phyloP scores from a whole-genome alignment of 2,888 invertebrate genomes.

The Poecilobothrus nobilitatus region DNA sequence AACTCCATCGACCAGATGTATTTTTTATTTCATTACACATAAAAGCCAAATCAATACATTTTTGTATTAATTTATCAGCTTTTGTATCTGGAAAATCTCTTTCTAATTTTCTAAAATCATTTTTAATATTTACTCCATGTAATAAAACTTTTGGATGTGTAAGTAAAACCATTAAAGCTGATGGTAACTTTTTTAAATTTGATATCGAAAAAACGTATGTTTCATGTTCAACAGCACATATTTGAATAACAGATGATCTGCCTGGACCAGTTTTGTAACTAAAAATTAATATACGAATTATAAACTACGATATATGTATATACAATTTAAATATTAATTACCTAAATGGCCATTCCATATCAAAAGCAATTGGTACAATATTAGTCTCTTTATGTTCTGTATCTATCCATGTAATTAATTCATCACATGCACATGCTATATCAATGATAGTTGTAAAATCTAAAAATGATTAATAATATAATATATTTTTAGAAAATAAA shows the following conservation, averaged over 20 bases:
- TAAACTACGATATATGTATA: too few relatives aligned
- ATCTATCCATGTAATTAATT: neutral
- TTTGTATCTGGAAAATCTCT: constrained; percentile 53
- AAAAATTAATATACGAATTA: neutral
- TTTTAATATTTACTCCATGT: constrained; percentile 56
- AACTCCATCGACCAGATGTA: constrained; percentile 51
- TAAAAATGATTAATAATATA: neutral
- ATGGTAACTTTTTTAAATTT: constrained; percentile 49
- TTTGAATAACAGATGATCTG: constrained; percentile 54
- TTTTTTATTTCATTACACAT: constrained; percentile 50
- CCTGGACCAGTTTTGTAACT: constrained; percentile 50
- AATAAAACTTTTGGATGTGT: constrained; percentile 51
- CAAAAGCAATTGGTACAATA: constrained; percentile 52
- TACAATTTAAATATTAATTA: too few relatives aligned
- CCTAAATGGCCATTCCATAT: constrained; percentile 59
- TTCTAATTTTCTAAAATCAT: constrained; percentile 54
- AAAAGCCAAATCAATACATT: constrained; percentile 52
- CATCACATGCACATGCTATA: neutral
- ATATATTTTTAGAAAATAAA: neutral
- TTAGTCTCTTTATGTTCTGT: constrained; percentile 22
- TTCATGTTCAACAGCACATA: constrained; percentile 48
- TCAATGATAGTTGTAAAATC: neutral
- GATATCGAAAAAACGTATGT: constrained; percentile 53
- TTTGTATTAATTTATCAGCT: constrained; percentile 47
- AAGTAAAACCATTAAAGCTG: constrained; percentile 47